Conservation (phyloP, 2,113 vertebrate species). For the Zosterops hypoxanthus region DNA sequence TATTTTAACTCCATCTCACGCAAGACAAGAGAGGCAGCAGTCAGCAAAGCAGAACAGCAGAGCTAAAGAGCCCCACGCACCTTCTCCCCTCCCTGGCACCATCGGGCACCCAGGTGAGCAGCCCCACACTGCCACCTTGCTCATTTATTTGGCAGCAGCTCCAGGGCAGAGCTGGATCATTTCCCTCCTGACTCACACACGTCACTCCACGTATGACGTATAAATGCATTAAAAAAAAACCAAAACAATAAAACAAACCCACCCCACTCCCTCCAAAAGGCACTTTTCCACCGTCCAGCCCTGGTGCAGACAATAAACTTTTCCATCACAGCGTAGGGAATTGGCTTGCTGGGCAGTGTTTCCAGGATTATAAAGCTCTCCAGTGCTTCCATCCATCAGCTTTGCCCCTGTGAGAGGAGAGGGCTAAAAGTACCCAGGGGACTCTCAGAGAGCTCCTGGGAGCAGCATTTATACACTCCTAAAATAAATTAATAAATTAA, state of each 20-base stretch:
- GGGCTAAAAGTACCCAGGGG: background rate
- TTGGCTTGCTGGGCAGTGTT: background rate
- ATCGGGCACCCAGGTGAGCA: fast-evolving
- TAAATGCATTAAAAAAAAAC: fast-evolving
- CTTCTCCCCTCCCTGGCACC: background rate
- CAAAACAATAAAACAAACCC: background rate
- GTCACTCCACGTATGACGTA: fast-evolving
- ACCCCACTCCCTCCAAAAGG: fast-evolving
- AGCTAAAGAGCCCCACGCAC: fast-evolving
- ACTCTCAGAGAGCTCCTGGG: background rate
- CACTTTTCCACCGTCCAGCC: background rate
- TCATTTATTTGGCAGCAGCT: background rate
- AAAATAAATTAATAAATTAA: background rate
- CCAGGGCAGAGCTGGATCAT: fast-evolving
- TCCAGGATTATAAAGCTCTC: background rate
- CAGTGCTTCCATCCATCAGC: background rate
- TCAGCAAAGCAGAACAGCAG: background rate
- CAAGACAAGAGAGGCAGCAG: background rate
- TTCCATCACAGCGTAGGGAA: background rate
- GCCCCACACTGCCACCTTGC: background rate
- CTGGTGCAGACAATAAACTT: background rate
- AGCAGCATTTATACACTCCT: background rate
- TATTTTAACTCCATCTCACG: background rate
- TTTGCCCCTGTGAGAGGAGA: background rate
- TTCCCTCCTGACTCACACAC: background rate